phyloP scores from a whole-genome alignment of 2,888 invertebrate genomes.

The Drosophila percnosoma region DNA sequence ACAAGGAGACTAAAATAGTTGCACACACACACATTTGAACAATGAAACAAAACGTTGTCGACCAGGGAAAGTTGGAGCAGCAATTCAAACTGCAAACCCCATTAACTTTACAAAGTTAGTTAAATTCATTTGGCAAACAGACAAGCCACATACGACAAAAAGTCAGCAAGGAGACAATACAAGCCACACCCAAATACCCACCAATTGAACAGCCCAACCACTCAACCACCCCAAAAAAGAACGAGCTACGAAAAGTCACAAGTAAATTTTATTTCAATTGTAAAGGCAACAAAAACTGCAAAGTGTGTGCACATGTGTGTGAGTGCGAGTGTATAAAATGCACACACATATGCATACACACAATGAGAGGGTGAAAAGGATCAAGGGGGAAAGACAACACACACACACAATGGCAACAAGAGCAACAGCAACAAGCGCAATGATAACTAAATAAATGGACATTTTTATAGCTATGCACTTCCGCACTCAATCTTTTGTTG shows the following conservation, averaged over 20 bases:
- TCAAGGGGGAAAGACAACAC: conserved; percentile 5
- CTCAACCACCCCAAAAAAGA: conserved; percentile 45
- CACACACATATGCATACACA: conserved; percentile 41
- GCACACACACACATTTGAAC: conserved; percentile 16
- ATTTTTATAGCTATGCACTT: conserved; percentile 81
- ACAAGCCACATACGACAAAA: conserved; percentile 52
- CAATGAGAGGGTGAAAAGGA: conserved; percentile 1
- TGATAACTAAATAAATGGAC: conserved; percentile 80
- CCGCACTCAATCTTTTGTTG: conserved; percentile 79
- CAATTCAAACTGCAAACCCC: conserved; percentile 80
- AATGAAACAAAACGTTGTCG: conserved; percentile 13
- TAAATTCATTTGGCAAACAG: conserved; percentile 80
- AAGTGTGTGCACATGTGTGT: conserved; percentile 29
- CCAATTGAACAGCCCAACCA: conserved; percentile 27
- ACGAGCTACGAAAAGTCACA: conserved; percentile 76
- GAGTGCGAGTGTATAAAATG: conserved; percentile 38
- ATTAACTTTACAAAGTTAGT: conserved; percentile 81
- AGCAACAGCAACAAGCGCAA: conserved; percentile 68
- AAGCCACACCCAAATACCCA: conserved; percentile 16
- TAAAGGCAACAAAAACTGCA: conserved; percentile 72
- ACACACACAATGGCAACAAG: conserved; percentile 41
- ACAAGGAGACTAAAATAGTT: neutral
- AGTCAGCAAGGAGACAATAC: conserved; percentile 52
- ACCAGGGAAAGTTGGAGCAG: conserved; percentile 36
- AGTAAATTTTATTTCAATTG: conserved; percentile 81